These are phyloP conservation scores for Bradypus variegatus DNA, from an alignment of 2,797 vertebrate species.

Conservation along the genomic window DNA sequence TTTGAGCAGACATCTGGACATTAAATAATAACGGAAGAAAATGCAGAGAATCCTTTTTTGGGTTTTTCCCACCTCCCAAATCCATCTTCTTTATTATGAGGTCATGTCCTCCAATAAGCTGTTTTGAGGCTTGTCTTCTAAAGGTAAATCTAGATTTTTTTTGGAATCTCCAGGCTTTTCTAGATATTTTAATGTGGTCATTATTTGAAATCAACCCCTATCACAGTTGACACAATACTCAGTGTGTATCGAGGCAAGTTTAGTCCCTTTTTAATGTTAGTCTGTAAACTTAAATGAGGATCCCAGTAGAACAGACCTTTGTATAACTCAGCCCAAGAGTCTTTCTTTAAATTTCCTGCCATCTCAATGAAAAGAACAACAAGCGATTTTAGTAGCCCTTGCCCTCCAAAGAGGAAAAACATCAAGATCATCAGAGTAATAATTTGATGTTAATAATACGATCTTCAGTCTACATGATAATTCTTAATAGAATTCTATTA, in stretches of 20 bases:
- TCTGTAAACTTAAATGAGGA: conserved; percentile 7
- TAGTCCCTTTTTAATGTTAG: neutral
- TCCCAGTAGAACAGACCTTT: neutral
- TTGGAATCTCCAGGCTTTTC: neutral
- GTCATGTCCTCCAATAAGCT: neutral
- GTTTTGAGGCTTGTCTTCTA: conserved; percentile 29
- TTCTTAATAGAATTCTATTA: conserved; percentile 26
- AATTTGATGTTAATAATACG: neutral
- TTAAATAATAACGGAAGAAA: conserved; percentile 13
- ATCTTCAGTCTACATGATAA: neutral
- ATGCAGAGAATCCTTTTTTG: neutral
- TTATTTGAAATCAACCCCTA: neutral
- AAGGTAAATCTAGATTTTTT: neutral
- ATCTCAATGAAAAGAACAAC: neutral
- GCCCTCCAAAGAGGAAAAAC: conserved; percentile 2
- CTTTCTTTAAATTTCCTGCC: neutral
- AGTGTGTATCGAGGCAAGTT: neutral
- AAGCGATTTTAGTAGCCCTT: neutral
- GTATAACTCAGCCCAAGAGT: neutral
- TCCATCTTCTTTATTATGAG: neutral
- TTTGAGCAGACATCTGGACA: conserved; percentile 3
- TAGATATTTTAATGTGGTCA: conserved; percentile 5
- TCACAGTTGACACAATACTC: neutral
- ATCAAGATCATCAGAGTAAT: conserved; percentile 4
- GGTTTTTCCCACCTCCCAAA: neutral